Evolutionary conservation across 2,888 invertebrate species (phyloP).

Genomic region (Lysandra bellargus): DNA sequence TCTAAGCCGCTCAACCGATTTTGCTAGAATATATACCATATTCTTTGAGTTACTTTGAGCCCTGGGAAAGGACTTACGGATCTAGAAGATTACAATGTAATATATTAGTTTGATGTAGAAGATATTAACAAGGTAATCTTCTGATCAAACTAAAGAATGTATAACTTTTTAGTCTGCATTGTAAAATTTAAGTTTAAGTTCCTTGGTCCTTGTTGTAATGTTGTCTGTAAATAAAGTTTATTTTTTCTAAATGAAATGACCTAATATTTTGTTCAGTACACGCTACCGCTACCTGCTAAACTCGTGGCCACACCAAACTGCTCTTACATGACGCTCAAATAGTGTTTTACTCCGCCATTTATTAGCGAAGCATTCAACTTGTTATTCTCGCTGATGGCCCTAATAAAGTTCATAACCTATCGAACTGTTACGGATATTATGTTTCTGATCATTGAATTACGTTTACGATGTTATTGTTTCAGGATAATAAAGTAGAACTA

Average conservation of each 20-base stretch:
- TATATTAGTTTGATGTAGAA: no score
- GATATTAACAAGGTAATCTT: no score
- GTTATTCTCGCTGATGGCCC: constrained; percentile 18
- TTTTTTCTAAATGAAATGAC: background rate
- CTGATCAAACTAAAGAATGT: no score
- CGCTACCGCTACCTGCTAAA: background rate
- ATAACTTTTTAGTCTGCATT: no score
- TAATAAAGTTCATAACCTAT: constrained; percentile 23
- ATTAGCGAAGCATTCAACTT: constrained; percentile 24
- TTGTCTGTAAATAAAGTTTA: no score
- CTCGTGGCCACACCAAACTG: constrained; percentile 48
- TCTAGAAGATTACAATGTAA: no score
- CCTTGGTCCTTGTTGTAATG: no score
- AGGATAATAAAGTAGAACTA: background rate
- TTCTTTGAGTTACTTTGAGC: no score
- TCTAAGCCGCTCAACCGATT: no score
- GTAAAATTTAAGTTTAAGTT: no score
- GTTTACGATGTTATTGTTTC: background rate
- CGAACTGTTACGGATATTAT: background rate
- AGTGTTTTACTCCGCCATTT: constrained; percentile 29
- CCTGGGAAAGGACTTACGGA: no score
- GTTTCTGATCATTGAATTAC: constrained; percentile 10
- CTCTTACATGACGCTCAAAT: constrained; percentile 41
- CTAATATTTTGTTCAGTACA: background rate
- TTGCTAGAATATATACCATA: no score